Evolutionary conservation across 2,797 vertebrate species (phyloP).

Genomic region (Danio albolineatus): DNA sequence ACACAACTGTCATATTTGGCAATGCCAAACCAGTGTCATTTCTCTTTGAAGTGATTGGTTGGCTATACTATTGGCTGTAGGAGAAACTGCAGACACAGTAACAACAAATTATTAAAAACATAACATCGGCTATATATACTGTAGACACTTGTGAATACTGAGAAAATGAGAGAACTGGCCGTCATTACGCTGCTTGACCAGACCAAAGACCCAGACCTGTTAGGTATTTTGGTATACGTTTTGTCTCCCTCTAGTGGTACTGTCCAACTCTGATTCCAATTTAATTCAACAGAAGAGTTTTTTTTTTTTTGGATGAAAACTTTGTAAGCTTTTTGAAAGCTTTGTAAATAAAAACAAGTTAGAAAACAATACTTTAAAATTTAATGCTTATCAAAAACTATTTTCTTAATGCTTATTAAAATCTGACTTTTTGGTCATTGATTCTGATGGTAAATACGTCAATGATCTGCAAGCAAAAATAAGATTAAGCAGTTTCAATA

Average conservation of each 20-base stretch:
- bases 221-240: background rate
- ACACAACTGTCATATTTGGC: constrained; percentile 5
- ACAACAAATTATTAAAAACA: background rate
- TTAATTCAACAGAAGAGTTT: background rate
- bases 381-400: too few species aligned
- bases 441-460: too few species aligned
- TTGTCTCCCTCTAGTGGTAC: constrained; percentile 25
- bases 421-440: too few species aligned
- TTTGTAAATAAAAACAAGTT: too few species aligned
- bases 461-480: too few species aligned
- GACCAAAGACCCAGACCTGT: too few species aligned
- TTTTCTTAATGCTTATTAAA: too few species aligned
- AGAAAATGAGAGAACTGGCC: background rate
- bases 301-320: too few species aligned
- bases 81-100: background rate
- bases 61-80: too few species aligned
- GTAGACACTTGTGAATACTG: background rate
- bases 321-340: too few species aligned
- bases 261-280: background rate
- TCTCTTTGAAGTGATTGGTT: background rate
- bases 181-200: background rate
- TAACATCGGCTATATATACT: background rate
- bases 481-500: too few species aligned
- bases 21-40: background rate
- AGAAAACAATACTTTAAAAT: too few species aligned